phyloP scores from a whole-genome alignment of 2,797 vertebrate genomes.

The Labeo calbasu region DNA sequence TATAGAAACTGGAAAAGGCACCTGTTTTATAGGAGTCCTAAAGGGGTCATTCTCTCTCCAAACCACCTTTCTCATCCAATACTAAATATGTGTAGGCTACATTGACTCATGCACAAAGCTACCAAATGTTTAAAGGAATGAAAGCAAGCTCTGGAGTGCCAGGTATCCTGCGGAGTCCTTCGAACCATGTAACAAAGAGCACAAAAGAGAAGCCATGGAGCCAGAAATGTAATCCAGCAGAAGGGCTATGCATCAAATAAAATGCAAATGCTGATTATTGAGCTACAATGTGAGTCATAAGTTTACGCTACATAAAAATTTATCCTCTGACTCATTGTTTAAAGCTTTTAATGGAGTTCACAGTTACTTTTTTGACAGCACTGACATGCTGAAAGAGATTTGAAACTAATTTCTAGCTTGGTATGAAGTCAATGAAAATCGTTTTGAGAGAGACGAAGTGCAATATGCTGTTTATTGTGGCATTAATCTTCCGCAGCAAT shows the following conservation, averaged over 20 bases:
- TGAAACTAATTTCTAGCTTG: slow-evolving; percentile 40
- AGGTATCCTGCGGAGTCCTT: slow-evolving; percentile 47
- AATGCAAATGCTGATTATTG: slow-evolving; percentile 53
- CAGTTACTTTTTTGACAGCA: slow-evolving; percentile 46
- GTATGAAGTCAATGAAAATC: slow-evolving; percentile 43
- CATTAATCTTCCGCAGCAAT: slow-evolving; percentile 36
- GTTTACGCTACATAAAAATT: slow-evolving; percentile 52
- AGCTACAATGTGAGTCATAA: slow-evolving; percentile 53
- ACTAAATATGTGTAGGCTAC: slow-evolving; percentile 27
- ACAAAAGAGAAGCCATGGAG: slow-evolving; percentile 33
- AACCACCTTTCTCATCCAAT: slow-evolving; percentile 3
- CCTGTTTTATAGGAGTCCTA: not conserved
- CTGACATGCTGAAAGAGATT: slow-evolving; percentile 30
- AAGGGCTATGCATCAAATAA: slow-evolving; percentile 35
- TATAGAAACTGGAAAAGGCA: not conserved
- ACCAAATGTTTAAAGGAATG: slow-evolving; percentile 48
- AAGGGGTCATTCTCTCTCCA: slow-evolving; percentile 4
- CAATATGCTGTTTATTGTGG: slow-evolving; percentile 35
- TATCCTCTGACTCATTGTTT: slow-evolving; percentile 51
- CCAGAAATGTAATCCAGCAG: slow-evolving; percentile 50
- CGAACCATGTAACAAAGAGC: slow-evolving; percentile 48
- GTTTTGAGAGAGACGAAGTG: slow-evolving; percentile 28
- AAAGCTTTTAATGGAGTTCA: slow-evolving; percentile 44
- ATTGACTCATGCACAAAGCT: slow-evolving; percentile 30
- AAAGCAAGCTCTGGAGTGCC: slow-evolving; percentile 21